Conservation (phyloP, 2,113 vertebrate species). For the Prionailurus viverrinus region DNA sequence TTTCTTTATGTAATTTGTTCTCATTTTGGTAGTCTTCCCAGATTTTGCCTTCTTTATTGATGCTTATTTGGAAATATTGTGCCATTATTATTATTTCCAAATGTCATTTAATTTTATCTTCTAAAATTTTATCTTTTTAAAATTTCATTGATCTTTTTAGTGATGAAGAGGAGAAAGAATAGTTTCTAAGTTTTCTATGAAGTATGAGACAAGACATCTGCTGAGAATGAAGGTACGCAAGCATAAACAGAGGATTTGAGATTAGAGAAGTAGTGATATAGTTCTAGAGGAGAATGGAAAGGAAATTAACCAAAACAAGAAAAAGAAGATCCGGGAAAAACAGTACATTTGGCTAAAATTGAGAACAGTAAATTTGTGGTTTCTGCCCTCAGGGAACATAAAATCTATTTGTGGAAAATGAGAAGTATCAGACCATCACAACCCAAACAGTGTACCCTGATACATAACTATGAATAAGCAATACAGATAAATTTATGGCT, state of each 20-base stretch:
- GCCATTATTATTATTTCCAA: not conserved
- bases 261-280: slow-evolving; percentile 9
- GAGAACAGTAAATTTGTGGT: slow-evolving; percentile 69
- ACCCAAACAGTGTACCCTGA: slow-evolving; percentile 22
- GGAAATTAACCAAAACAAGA: slow-evolving; percentile 36
- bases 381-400: slow-evolving; percentile 58
- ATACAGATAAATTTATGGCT: slow-evolving; percentile 12
- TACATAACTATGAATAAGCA: slow-evolving; percentile 43
- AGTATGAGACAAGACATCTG: not conserved
- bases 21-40: not conserved
- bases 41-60: slow-evolving; percentile 3
- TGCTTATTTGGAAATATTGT: slow-evolving; percentile 20
- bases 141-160: not conserved
- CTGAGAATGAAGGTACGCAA: not conserved
- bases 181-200: not conserved
- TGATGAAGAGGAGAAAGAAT: not conserved
- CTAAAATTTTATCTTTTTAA: not conserved
- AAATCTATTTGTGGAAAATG: slow-evolving; percentile 59
- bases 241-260: not conserved
- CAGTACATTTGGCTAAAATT: slow-evolving; percentile 40
- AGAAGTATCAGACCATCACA: slow-evolving; percentile 34
- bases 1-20: slow-evolving; percentile 23
- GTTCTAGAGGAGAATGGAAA: slow-evolving; percentile 10
- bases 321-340: slow-evolving; percentile 65
- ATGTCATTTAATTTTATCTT: not conserved